Evolutionary conservation across 2,113 vertebrate genomes (phyloP).

Genomic region (Tympanuchus pallidicinctus): DNA sequence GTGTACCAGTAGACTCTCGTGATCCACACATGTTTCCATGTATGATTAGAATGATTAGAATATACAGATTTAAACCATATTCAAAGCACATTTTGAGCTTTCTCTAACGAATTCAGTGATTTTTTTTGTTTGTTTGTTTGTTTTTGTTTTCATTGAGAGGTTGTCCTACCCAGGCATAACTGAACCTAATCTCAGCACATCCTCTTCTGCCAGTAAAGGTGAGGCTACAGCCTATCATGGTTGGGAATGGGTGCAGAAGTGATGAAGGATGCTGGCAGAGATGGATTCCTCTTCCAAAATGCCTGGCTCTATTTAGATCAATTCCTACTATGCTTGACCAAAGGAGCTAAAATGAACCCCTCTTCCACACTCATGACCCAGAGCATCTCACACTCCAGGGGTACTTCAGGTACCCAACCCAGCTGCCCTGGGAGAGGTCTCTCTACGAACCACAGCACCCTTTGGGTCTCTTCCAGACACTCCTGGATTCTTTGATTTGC

Average conservation of each 20-base stretch:
- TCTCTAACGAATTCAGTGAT: background rate
- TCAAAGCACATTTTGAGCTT: background rate
- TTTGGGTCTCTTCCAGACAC: background rate
- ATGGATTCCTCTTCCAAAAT: background rate
- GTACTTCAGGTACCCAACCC: background rate
- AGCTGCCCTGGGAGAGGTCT: background rate
- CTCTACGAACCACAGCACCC: background rate
- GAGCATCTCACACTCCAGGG: background rate
- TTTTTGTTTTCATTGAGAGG: background rate
- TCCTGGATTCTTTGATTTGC: fast-evolving
- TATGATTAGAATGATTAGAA: background rate
- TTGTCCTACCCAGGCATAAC: background rate
- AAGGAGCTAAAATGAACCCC: background rate
- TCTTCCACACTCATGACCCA: background rate
- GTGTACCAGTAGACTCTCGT: background rate
- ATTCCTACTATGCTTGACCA: background rate
- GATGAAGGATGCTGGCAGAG: background rate
- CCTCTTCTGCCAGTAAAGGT: background rate
- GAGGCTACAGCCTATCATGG: background rate
- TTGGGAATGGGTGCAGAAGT: background rate
- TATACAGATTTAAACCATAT: background rate
- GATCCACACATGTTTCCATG: background rate
- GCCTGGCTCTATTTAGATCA: background rate
- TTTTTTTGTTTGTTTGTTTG: background rate
- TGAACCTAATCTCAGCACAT: background rate